Base-by-base conservation (phyloP, 2,113 vertebrate species). In the Halcyon senegalensis region DNA sequence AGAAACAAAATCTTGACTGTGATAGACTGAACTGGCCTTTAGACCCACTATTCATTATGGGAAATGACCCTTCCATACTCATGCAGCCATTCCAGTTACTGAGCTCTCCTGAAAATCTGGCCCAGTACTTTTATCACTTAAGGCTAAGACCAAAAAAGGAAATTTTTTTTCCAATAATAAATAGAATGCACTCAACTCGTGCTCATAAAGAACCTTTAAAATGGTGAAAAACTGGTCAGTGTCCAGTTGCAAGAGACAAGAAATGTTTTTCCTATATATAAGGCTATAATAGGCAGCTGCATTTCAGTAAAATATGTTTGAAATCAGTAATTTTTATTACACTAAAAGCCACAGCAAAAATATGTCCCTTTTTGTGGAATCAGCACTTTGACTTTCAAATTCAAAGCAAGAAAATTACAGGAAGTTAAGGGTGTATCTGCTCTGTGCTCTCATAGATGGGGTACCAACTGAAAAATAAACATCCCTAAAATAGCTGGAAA, bases 371-470 rank as follows among this genome's bases (percentile, higher is more conserved):
- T 93, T 46, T 70, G 91, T 48, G 43, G 59, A 63, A 89, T 75
- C 72, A 87, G 63, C 75, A 72, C 20, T 90, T 80, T 39, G 30
- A 70, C 58, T 88, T 89, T 84, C 67, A 90, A 89, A 78, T 44
- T 89, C 33, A 79, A 92, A 94, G 78, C 58, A 66, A 76, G 24
- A 55, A 93, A 95, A 60, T 70, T 16, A 84, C 75, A 93, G 87
- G 91, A 93, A 92, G 85, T 8, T 5, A 50, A 77, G 75, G 75
- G 55, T 77, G 41, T 33, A 74, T 90, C 92, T 92, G 46, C 76
- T 55, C 68, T 56, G 50, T 37, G 74, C 81, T 85, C 74, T 59
- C 21, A 48, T 39, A 73, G 13, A 56, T 4, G 16, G 41, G 72
- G 8, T 35, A 79, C 10, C 39, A 72, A 62, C 39, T 55, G 67